Base-by-base conservation (phyloP, 2,888 invertebrate species). In the Crepidodera aurea region DNA sequence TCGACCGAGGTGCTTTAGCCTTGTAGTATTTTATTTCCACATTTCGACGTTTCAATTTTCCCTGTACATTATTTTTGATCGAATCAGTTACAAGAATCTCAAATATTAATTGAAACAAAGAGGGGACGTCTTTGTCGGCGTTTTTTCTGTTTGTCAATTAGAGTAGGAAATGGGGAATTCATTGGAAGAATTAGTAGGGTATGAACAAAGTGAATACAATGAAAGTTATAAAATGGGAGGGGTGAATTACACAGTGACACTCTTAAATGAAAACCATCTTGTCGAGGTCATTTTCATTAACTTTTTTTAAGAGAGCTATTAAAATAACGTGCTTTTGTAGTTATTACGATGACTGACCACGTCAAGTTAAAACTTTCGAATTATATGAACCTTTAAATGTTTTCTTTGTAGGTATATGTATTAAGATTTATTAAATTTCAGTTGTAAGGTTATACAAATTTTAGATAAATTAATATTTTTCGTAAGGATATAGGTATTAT, bases 241-340 rank as follows among this genome's bases (percentile, higher is more conserved):
- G 48, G 57, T 57, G 16, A 19, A 29, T 15, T 27, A 37, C 27
- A 42, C 15, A 57, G 57, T 57, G 27, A 57, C 46, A 62, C 61
- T 62, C 34, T 39, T 62, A 62, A 64, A 67, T 66, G 65, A 67
- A 70, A 70, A 70, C 65, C 66, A 62, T 69, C 65, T 66, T 62
- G 66, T 64, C 66, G 68, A 73, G 73, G 73, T 73, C 73, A 67
- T 72, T 73, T 73, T 67, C 69, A 73, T 73, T 66, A 70, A 64
- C 50, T 58, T 61, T 64, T 65, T 61, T 59, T 63, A 62, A 58
- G 60, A 19, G 64, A 25, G 53, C 37, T 57, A 50, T 57, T 57
- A 39, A 57, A 48, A 57, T 57, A 27, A 44, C 32, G 55, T 8
- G 15, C 10, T 42, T 54, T 34, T 13, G 51, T 51, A 48, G 13